Conservation (phyloP, 2,113 vertebrate genomes). For the Ellobius talpinus region DNA sequence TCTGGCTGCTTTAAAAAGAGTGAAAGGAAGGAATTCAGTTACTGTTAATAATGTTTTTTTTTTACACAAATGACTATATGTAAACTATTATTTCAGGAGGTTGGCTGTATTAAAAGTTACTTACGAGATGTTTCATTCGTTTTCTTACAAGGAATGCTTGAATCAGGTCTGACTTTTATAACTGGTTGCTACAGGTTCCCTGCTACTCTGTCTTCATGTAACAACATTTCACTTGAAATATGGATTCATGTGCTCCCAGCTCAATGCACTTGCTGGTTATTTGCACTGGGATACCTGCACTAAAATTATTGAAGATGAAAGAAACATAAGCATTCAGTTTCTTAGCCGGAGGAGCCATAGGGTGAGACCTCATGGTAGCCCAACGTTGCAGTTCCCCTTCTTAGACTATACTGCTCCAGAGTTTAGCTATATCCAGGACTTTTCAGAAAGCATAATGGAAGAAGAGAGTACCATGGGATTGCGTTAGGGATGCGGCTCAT, state of each 20-base stretch:
- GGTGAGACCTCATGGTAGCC: no score
- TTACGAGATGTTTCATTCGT: slow-evolving; percentile 14
- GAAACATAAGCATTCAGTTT: not conserved
- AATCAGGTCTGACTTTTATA: not conserved
- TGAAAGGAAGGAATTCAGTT: not conserved
- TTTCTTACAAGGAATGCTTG: not conserved
- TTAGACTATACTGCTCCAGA: not conserved
- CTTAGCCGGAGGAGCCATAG: fast-evolving
- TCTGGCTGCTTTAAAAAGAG: slow-evolving; percentile 10
- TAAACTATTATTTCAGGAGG: not conserved
- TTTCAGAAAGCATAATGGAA: not conserved
- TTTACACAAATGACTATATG: not conserved
- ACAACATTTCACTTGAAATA: not conserved
- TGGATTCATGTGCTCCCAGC: not conserved
- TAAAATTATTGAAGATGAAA: not conserved
- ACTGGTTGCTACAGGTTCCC: not conserved
- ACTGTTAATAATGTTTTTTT: not conserved
- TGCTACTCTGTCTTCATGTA: not conserved
- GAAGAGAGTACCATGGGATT: not conserved
- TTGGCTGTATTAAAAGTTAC: not conserved
- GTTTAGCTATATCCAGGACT: not conserved
- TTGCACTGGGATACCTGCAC: not conserved
- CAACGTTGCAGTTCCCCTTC: fast-evolving
- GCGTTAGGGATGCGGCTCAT: fast-evolving
- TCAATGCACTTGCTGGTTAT: not conserved